A percentile compares a stretch with the other conserved stretches of the same genome.
Conservation (phyloP, 2,797 vertebrate species). For the Premnoplex brunnescens region DNA sequence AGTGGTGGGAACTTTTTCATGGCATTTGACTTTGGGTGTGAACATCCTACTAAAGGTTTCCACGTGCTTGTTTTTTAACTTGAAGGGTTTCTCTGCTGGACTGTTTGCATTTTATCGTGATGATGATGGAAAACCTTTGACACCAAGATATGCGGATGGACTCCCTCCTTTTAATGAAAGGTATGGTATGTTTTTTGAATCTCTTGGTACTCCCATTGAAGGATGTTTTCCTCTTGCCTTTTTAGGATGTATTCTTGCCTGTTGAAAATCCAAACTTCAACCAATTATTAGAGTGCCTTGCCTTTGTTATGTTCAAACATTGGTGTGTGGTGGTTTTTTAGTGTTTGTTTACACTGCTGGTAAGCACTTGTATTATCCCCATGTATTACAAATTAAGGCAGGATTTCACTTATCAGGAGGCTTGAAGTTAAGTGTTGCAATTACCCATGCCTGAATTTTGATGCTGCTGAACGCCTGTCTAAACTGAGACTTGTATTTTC, state of each 20-base stretch:
- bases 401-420: background rate
- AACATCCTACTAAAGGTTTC: background rate
- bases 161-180: slow-evolving; percentile 94
- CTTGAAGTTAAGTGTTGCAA: background rate
- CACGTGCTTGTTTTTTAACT: background rate
- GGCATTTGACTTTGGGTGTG: background rate
- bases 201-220: background rate
- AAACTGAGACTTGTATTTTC: background rate
- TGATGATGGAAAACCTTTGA: slow-evolving; percentile 90
- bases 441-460: background rate
- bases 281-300: background rate
- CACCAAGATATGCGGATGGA: slow-evolving; percentile 88
- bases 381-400: background rate
- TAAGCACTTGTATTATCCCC: background rate
- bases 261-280: background rate
- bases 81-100: slow-evolving; percentile 95
- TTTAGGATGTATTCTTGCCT: background rate
- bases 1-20: background rate
- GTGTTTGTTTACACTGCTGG: background rate
- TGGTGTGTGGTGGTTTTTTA: background rate
- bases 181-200: slow-evolving; percentile 60
- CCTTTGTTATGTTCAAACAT: background rate
- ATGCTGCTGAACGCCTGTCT: background rate
- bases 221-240: background rate
- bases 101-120: slow-evolving; percentile 96